phyloP scores from a whole-genome alignment of 2,797 vertebrate genomes.

The Chrosomus eos region DNA sequence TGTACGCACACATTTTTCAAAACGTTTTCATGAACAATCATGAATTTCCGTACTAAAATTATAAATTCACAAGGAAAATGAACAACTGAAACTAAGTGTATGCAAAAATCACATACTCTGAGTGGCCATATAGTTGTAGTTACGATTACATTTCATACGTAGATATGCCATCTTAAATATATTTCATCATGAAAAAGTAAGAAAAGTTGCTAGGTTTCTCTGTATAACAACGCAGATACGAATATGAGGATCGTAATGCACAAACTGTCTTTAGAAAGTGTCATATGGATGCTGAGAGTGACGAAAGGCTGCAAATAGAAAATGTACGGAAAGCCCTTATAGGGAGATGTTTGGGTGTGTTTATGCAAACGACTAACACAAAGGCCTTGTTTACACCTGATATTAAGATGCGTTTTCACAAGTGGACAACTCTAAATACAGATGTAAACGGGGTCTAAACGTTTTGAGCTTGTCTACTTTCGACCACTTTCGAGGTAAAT shows the following conservation, averaged over 20 bases:
- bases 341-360: no score
- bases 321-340: background rate
- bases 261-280: background rate
- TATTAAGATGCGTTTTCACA: background rate
- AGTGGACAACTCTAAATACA: background rate
- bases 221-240: background rate
- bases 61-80: background rate
- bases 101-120: background rate
- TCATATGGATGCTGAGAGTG: background rate
- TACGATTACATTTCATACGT: no score
- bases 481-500: background rate
- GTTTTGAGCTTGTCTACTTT: background rate
- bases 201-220: background rate
- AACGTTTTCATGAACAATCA: background rate
- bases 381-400: background rate
- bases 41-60: background rate
- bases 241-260: background rate
- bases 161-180: background rate
- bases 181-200: background rate
- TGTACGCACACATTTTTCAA: background rate
- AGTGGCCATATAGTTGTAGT: background rate
- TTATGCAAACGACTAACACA: no score
- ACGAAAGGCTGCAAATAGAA: background rate
- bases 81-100: background rate
- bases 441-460: background rate